Conservation (phyloP, 2,888 invertebrate genomes). For the Cristatella mucedo region DNA sequence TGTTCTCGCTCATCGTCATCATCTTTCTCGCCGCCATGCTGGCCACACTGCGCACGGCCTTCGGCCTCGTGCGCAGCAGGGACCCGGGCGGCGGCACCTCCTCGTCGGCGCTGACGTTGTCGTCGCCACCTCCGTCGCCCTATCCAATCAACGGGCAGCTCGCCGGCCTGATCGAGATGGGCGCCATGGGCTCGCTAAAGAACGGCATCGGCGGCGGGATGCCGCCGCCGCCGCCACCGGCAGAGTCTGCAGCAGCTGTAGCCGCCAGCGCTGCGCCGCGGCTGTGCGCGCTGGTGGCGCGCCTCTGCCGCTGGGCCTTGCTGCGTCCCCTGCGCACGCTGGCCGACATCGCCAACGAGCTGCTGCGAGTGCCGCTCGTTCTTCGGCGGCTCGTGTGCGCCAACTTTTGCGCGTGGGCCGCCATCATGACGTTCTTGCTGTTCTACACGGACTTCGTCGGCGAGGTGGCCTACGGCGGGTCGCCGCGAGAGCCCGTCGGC, state of each 20-base stretch:
- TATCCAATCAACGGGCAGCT: too few relatives aligned
- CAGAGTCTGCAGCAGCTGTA: too few relatives aligned
- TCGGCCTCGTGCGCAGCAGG: too few relatives aligned
- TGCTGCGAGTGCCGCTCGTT: slow-evolving; percentile 59
- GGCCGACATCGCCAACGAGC: slow-evolving; percentile 15
- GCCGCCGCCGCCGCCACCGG: too few relatives aligned
- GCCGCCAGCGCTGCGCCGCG: too few relatives aligned
- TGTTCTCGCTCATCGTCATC: slow-evolving; percentile 74
- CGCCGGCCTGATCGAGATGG: too few relatives aligned
- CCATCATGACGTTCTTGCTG: slow-evolving; percentile 83
- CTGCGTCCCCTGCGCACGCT: slow-evolving; percentile 43
- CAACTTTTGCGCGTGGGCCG: slow-evolving; percentile 93
- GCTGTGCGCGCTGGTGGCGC: slow-evolving; percentile 37
- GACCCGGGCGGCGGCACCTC: too few relatives aligned
- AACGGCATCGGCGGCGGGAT: too few relatives aligned
- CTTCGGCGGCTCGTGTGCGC: slow-evolving; percentile 72
- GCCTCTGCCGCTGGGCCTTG: slow-evolving; percentile 65
- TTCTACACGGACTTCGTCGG: slow-evolving; percentile 93
- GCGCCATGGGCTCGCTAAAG: too few relatives aligned
- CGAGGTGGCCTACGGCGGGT: slow-evolving; percentile 70
- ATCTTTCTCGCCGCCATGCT: slow-evolving; percentile 68
- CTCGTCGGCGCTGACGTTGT: too few relatives aligned
- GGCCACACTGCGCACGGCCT: slow-evolving; percentile 52
- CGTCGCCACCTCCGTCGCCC: too few relatives aligned
- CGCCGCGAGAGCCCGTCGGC: slow-evolving; percentile 47